phyloP scores from a whole-genome alignment of 1,140 invertebrate genomes.

The Sarcophaga bullata region DNA sequence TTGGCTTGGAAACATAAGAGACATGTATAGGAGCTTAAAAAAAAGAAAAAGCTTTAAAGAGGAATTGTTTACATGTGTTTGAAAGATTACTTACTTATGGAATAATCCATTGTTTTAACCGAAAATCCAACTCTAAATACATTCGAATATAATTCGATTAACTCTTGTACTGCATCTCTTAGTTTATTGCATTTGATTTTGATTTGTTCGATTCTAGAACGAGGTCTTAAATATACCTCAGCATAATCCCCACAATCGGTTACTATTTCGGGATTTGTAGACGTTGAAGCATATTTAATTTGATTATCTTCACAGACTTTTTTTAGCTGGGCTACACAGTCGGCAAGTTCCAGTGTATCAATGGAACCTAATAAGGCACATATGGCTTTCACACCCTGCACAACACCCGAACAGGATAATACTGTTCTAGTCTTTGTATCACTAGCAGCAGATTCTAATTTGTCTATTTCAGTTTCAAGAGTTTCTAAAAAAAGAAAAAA shows the following conservation, averaged over 20 bases:
- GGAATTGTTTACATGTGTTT: not conserved
- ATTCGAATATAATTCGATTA: slow-evolving; percentile 83
- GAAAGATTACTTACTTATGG: slow-evolving; percentile 53
- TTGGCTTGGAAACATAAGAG: slow-evolving; percentile 79
- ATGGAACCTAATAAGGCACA: slow-evolving; percentile 87
- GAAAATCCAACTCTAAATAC: slow-evolving; percentile 86
- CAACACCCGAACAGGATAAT: slow-evolving; percentile 70
- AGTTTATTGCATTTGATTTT: slow-evolving; percentile 75
- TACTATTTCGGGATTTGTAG: slow-evolving; percentile 64
- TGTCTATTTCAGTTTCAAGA: slow-evolving; percentile 82
- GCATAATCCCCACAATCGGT: slow-evolving; percentile 72
- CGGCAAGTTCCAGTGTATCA: slow-evolving; percentile 85
- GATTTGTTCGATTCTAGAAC: slow-evolving; percentile 70
- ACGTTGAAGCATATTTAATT: slow-evolving; percentile 51
- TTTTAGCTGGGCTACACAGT: slow-evolving; percentile 77
- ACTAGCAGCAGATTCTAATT: slow-evolving; percentile 73
- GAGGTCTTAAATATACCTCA: slow-evolving; percentile 69
- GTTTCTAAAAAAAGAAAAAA: slow-evolving; percentile 70
- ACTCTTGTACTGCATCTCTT: slow-evolving; percentile 76
- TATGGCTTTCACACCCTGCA: slow-evolving; percentile 92
- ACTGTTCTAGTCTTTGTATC: slow-evolving; percentile 70
- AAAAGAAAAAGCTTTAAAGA: slow-evolving; percentile 43
- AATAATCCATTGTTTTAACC: slow-evolving; percentile 57
- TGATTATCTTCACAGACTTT: slow-evolving; percentile 69
- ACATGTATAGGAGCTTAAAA: slow-evolving; percentile 73